These are phyloP conservation scores for Paradisaea rubra DNA, from an alignment of 2,113 vertebrate species.

Conservation along the genomic window DNA sequence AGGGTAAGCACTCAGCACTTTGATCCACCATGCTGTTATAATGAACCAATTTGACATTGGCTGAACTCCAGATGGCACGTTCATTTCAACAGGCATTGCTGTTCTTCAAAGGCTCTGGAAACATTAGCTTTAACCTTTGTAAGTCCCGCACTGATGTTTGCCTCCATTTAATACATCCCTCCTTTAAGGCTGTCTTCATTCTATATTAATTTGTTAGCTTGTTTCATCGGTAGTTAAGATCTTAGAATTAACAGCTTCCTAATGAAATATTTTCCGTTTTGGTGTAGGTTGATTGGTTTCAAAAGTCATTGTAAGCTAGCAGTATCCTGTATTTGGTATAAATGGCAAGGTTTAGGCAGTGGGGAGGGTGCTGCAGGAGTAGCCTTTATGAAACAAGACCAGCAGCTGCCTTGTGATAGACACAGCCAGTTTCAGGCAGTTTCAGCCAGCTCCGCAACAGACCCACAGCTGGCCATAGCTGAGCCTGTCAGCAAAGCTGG, in stretches of 20 bases:
- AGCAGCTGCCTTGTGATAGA: not conserved
- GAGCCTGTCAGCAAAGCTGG: not conserved
- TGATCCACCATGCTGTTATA: not conserved
- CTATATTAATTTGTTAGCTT: not conserved
- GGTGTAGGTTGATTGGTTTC: not conserved
- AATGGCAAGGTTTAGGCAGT: not conserved
- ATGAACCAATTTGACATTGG: not conserved
- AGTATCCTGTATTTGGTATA: not conserved
- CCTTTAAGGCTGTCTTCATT: not conserved
- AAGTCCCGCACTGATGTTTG: not conserved
- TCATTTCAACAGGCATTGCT: not conserved
- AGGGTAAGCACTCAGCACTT: not conserved
- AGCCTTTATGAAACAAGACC: not conserved
- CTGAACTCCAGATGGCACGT: not conserved
- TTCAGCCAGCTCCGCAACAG: not conserved
- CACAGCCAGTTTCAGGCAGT: accelerated
- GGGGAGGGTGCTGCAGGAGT: accelerated
- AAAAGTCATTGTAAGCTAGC: not conserved
- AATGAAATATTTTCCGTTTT: not conserved
- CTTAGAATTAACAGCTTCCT: not conserved
- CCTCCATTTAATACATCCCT: not conserved
- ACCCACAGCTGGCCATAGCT: not conserved
- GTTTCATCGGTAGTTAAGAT: not conserved
- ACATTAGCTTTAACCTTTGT: not conserved
- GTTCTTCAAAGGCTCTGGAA: not conserved